Evolutionary conservation across 2,888 invertebrate genomes (phyloP).

Genomic region (Ophion ventricosus): DNA sequence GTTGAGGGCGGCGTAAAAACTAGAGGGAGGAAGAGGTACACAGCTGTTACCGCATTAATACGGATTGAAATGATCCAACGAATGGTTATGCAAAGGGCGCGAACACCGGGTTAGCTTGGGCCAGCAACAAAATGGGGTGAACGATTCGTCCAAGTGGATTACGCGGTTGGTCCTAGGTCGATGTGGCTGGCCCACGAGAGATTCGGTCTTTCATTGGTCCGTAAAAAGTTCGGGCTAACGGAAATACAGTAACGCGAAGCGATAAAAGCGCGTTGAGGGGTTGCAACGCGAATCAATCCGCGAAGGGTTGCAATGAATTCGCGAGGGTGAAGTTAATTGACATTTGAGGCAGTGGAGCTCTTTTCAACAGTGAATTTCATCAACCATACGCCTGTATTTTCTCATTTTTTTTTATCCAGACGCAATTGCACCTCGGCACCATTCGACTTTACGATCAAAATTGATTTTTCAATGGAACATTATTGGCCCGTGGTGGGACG

Average conservation of each 20-base stretch:
- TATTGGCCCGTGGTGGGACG: background rate
- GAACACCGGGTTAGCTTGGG: slow-evolving; percentile 62
- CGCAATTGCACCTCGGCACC: background rate
- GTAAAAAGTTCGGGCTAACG: slow-evolving; percentile 26
- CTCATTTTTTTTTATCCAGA: slow-evolving; percentile 28
- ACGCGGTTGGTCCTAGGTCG: slow-evolving; percentile 62
- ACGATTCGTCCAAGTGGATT: slow-evolving; percentile 44
- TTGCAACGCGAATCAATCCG: background rate
- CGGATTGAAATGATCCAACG: slow-evolving; percentile 72
- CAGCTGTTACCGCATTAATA: slow-evolving; percentile 80
- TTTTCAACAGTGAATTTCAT: slow-evolving; percentile 53
- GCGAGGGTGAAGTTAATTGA: slow-evolving; percentile 67
- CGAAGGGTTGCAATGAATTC: background rate
- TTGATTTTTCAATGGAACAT: background rate
- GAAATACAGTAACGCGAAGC: slow-evolving; percentile 66
- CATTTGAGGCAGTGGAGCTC: slow-evolving; percentile 51
- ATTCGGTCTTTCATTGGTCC: slow-evolving; percentile 61
- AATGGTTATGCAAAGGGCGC: slow-evolving; percentile 65
- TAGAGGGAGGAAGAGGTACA: slow-evolving; percentile 58
- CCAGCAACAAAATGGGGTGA: slow-evolving; percentile 13
- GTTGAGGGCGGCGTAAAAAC: slow-evolving; percentile 17
- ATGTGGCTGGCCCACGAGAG: slow-evolving; percentile 60
- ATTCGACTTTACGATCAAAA: background rate
- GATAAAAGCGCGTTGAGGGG: slow-evolving; percentile 56
- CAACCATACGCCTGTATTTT: slow-evolving; percentile 2